phyloP scores from a whole-genome alignment of 2,888 invertebrate species.

The Leptinotarsa tumamoca region DNA sequence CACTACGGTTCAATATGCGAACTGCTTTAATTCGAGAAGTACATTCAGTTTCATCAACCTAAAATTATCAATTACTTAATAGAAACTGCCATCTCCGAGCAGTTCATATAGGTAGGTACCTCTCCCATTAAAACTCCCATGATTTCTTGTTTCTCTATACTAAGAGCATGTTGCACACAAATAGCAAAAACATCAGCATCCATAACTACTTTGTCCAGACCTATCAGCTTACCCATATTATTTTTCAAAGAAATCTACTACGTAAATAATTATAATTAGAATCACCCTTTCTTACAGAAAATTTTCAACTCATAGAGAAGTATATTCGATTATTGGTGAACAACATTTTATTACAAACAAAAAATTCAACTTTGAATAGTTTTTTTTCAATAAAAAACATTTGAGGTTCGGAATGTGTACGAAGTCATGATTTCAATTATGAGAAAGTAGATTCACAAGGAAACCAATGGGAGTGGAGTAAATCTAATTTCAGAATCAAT shows the following conservation, averaged over 20 bases:
- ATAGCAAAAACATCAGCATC: slow-evolving; percentile 82
- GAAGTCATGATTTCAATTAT: too few relatives aligned
- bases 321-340: too few relatives aligned
- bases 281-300: too few relatives aligned
- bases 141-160: slow-evolving; percentile 88
- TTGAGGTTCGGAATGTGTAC: too few relatives aligned
- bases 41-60: slow-evolving; percentile 72
- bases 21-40: slow-evolving; percentile 80
- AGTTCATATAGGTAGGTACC: slow-evolving; percentile 62
- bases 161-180: slow-evolving; percentile 84
- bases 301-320: too few relatives aligned
- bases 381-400: too few relatives aligned
- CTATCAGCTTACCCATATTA: neutral
- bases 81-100: neutral
- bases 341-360: too few relatives aligned
- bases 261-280: too few relatives aligned
- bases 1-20: slow-evolving; percentile 79
- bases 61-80: slow-evolving; percentile 24
- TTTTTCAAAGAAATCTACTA: neutral
- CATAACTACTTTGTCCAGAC: slow-evolving; percentile 72
- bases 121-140: slow-evolving; percentile 89
- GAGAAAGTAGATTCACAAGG: too few relatives aligned
- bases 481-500: too few relatives aligned
- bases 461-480: too few relatives aligned
- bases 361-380: too few relatives aligned